Percentiles rank a stretch among this genome's conserved stretches.
phyloP scores from a whole-genome alignment of 1,140 invertebrate genomes.

The Hetaerina americana region DNA sequence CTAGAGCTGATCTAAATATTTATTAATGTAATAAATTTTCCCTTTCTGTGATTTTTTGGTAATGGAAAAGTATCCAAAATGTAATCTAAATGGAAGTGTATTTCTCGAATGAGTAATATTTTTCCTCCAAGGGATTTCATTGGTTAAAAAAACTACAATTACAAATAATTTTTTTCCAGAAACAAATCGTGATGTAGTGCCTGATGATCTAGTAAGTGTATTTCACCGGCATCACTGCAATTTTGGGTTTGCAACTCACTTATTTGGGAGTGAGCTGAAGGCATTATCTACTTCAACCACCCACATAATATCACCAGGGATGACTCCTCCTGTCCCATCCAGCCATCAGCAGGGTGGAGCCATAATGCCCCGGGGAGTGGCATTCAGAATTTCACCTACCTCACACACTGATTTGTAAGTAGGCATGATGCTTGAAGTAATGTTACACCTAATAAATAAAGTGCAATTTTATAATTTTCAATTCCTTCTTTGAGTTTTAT shows the following conservation, averaged over 20 bases:
- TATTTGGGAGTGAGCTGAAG: slow-evolving; percentile 86
- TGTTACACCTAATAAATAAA: neutral
- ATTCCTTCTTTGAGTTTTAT: too few relatives aligned
- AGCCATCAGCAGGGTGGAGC: neutral
- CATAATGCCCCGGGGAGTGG: slow-evolving; percentile 50
- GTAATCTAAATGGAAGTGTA: neutral
- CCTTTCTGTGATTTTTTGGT: too few relatives aligned
- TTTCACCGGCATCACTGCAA: slow-evolving; percentile 88
- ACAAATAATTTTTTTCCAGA: slow-evolving; percentile 32
- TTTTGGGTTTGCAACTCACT: slow-evolving; percentile 88
- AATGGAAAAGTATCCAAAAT: too few relatives aligned
- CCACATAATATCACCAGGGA: slow-evolving; percentile 20
- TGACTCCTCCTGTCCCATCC: neutral
- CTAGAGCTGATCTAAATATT: too few relatives aligned
- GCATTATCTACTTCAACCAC: slow-evolving; percentile 59
- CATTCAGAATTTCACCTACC: slow-evolving; percentile 83
- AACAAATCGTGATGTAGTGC: slow-evolving; percentile 82
- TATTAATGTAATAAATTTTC: too few relatives aligned
- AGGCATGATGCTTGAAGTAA: slow-evolving; percentile 7
- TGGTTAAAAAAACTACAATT: too few relatives aligned
- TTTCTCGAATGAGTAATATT: neutral
- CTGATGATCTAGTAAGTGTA: slow-evolving; percentile 80
- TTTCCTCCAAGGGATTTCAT: too few relatives aligned
- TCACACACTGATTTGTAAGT: slow-evolving; percentile 68
- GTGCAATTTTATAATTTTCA: too few relatives aligned